Base-by-base conservation (phyloP, 2,888 invertebrate species). In the Embidobia sp. region DNA sequence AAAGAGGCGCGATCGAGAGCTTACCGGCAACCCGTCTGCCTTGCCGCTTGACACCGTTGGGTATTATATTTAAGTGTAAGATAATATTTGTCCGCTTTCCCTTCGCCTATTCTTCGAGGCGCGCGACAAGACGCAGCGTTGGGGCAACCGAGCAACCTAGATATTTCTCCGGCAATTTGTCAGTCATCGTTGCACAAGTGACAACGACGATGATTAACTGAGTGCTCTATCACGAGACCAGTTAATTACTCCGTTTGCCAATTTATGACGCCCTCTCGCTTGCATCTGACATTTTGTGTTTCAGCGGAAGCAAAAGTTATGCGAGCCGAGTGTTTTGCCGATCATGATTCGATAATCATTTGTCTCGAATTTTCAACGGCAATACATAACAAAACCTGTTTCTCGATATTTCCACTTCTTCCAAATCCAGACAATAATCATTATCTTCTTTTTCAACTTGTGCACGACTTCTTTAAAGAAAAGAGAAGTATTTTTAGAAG, bases 131-230 rank as follows among this genome's bases (percentile, higher is more conserved):
- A 8, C 11, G 15, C 6, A 33, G 29, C 31, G 40, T 42, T 42
- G 31, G 42, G 27, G 37, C 53, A 40, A 40, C 10, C 40, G 10
- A 11, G 7, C 22, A 61, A 29, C 48, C 67, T 67, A 31, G 22
- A 40, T 40, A 57, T 67, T 57, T 40, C 18, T 8, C n/a, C 6
- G 49, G 26, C 26, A 29, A 51, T 69, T 69, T 69, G 69, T 69
- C 59, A 59, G 49, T 49, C 40, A 46, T 40, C 46, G 13, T 59
- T 59, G 69, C 59, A 40, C 51, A 59, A 69, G 69, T 69, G 69
- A 69, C 69, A 67, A 48, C 49, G 11, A 57, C 42, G 33, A 57
- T 67, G 67, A 69, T 59, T 59, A 26, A 69, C 40, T 16, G 46
- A 13, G 27, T 35, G 59, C 69, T 59, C 69, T 59, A 69, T 59